Evolutionary conservation across 92 coral and sea anemone species (phyloP), one percentile per base, ranked within the genome.

Genomic region (Montipora capitata): DNA sequence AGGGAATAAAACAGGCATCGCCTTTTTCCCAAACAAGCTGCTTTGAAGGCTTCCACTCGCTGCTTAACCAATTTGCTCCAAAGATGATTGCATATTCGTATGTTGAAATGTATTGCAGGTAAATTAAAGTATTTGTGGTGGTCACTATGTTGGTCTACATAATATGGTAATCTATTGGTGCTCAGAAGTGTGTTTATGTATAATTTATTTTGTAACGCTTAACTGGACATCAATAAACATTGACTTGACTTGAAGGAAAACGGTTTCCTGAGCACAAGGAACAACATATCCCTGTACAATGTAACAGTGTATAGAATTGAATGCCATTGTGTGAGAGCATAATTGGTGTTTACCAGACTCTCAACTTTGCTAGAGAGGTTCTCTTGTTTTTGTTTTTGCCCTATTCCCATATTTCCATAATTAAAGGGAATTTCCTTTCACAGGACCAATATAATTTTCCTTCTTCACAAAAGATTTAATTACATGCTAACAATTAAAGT

Each of bases 51-150:
- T 90, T 90, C 59, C 94, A 90, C 61, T 77, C 86, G 10, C 87
- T 79, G 17, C 43, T 91, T 14, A 91, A 91, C 76, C 88, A 91
- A 49, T 91, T 78, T 74, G 83, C 88, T 7, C 94, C 94, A 0
- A 91, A 91, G 72, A 91, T 91, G 94, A 77, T 86, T 15, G 88
- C 88, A 10, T 91, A 80, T 58, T 86, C 88, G 38, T 91, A 91
- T 86, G 61, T 56, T 54, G 91, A 91, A 17, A 87, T 79, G 91
- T 80, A 69, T 67, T 86, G 91, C 91, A 79, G 94, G 94, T 90
- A 70, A 56, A 43, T 9, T 51, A 59, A 10, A 14, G 18, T 62
- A 51, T 52, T 39, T 14, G 3, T 18, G 20, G 11, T 18, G 18
- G 70, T 65, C 62, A 56, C 62, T 5, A 20, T 18, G 40, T 18